phyloP scores from a whole-genome alignment of 2,797 vertebrate genomes.

The Dallia pectoralis region DNA sequence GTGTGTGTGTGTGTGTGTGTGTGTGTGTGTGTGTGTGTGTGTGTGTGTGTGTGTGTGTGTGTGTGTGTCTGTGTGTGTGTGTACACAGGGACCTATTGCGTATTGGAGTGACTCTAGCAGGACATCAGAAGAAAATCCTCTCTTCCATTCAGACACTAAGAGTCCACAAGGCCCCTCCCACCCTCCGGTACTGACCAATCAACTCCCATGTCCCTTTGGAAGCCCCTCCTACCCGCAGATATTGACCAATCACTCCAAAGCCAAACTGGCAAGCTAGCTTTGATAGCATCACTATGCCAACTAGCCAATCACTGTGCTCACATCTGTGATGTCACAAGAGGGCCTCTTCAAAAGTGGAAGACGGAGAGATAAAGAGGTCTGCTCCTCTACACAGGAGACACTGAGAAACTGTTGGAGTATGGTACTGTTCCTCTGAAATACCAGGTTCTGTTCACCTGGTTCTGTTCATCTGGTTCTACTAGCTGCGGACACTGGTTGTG shows the following conservation, averaged over 20 bases:
- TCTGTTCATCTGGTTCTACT: too few relatives aligned
- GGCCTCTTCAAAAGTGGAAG: background rate
- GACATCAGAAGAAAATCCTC: constrained; percentile 88
- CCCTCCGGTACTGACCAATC: constrained; percentile 72
- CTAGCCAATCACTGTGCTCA: constrained; percentile 21
- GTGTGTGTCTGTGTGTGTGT: constrained; percentile 23
- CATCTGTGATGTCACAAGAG: background rate
- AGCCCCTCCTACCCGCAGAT: background rate
- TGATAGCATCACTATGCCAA: background rate
- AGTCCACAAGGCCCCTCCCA: constrained; percentile 67
- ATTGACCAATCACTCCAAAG: constrained; percentile 1
- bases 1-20: too few relatives aligned
- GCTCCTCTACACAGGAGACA: background rate
- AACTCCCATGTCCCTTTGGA: background rate
- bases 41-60: too few relatives aligned
- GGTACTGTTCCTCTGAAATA: too few relatives aligned
- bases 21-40: constrained; percentile 18
- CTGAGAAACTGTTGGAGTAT: background rate
- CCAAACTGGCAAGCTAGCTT: background rate
- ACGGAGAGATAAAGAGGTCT: background rate
- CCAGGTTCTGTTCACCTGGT: too few relatives aligned
- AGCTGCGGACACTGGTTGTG: too few relatives aligned
- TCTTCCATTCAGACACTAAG: constrained; percentile 82
- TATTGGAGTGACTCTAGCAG: constrained; percentile 82
- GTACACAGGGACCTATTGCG: constrained; percentile 72